Percentiles rank a stretch among this genome's conserved stretches.
These are phyloP conservation scores for Cheilosia vernalis DNA, from an alignment of 2,888 invertebrate genomes.

Conservation along the genomic window DNA sequence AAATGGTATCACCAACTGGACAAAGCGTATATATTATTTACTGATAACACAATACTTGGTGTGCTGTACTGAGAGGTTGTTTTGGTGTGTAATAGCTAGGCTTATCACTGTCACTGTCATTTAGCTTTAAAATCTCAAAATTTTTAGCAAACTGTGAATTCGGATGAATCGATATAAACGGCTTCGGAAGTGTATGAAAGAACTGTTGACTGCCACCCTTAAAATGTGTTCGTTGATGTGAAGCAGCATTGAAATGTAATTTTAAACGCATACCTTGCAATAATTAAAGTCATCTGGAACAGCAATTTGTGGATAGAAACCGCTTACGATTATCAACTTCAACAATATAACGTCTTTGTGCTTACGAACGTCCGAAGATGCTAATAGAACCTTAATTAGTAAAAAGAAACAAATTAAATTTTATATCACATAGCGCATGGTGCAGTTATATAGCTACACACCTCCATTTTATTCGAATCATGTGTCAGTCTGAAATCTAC, in stretches of 20 bases:
- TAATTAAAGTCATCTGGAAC: slow-evolving; percentile 97
- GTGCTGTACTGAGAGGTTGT: slow-evolving; percentile 90
- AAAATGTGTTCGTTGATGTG: background rate
- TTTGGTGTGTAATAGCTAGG: slow-evolving; percentile 87
- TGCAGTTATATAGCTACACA: slow-evolving; percentile 79
- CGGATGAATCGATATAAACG: slow-evolving; percentile 95
- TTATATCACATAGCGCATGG: background rate
- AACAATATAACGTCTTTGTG: slow-evolving; percentile 88
- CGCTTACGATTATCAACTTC: slow-evolving; percentile 93
- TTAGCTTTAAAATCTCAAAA: slow-evolving; percentile 90
- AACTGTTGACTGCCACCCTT: slow-evolving; percentile 89
- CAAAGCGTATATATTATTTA: slow-evolving; percentile 83
- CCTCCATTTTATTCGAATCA: slow-evolving; percentile 89
- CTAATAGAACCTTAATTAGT: slow-evolving; percentile 85
- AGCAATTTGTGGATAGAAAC: slow-evolving; percentile 97
- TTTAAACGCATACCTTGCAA: slow-evolving; percentile 86
- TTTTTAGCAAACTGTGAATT: slow-evolving; percentile 94
- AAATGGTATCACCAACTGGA: background rate
- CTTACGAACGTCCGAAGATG: slow-evolving; percentile 87
- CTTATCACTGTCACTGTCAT: slow-evolving; percentile 89
- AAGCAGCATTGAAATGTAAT: background rate
- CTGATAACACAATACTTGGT: slow-evolving; percentile 95
- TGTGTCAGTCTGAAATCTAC: slow-evolving; percentile 93
- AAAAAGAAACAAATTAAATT: slow-evolving; percentile 1
- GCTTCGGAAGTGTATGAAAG: slow-evolving; percentile 94